A percentile compares a stretch with the other conserved stretches of the same genome.
These are phyloP conservation scores for Galemys pyrenaicus DNA, from an alignment of 2,113 vertebrate genomes.

Conservation along the genomic window DNA sequence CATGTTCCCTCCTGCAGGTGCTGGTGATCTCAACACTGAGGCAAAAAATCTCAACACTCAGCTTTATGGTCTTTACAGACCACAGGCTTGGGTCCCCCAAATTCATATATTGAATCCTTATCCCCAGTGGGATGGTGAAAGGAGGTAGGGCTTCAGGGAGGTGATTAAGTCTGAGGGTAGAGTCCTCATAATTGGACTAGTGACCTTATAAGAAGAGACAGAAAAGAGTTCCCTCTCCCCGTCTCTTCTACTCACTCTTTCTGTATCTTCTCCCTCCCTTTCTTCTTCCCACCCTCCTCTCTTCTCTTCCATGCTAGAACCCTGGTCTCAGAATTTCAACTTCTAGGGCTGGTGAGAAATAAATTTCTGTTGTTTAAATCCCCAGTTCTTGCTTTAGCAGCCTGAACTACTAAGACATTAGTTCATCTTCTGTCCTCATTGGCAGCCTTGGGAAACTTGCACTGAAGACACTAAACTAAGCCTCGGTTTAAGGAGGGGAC, in stretches of 20 bases:
- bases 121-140: fast-evolving
- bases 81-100: background rate
- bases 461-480: background rate
- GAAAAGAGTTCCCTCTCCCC: too few relatives aligned
- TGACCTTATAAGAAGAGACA: background rate
- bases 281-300: background rate
- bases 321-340: too few relatives aligned
- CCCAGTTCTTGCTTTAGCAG: fast-evolving
- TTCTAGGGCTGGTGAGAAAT: background rate
- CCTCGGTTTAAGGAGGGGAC: fast-evolving
- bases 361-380: background rate
- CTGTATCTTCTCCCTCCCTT: background rate
- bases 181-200: fast-evolving
- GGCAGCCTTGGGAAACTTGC: background rate
- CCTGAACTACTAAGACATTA: background rate
- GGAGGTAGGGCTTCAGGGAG: background rate
- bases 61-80: background rate
- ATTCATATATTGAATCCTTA: background rate
- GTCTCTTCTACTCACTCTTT: too few relatives aligned
- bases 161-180: background rate
- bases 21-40: fast-evolving
- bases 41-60: background rate
- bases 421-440: fast-evolving
- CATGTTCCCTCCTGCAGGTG: fast-evolving
- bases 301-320: too few relatives aligned